These are phyloP conservation scores for Peromyscus aztecus DNA, from an alignment of 2,797 vertebrate species.

Conservation along the genomic window DNA sequence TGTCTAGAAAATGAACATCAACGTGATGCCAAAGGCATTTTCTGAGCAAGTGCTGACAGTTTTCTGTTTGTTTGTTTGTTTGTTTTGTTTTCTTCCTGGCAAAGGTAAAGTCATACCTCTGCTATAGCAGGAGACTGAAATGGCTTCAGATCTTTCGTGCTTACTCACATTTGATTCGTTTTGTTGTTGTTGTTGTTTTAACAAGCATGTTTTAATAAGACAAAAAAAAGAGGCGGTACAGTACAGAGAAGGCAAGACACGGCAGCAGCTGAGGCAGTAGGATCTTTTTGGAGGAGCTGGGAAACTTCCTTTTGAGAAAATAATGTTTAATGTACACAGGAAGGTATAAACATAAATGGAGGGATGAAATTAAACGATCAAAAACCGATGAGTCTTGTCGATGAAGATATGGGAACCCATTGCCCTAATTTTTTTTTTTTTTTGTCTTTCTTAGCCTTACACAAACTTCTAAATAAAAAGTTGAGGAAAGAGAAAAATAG, in stretches of 20 bases:
- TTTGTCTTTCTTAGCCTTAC: slow-evolving; percentile 10
- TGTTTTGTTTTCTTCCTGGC: no score
- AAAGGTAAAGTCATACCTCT: slow-evolving; percentile 17
- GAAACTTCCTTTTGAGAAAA: slow-evolving; percentile 33
- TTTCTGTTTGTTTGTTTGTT: neutral
- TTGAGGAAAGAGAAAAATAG: neutral
- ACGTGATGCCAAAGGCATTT: slow-evolving; percentile 66
- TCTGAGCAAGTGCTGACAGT: slow-evolving; percentile 34
- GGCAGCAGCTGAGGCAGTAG: neutral
- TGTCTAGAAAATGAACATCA: slow-evolving; percentile 55
- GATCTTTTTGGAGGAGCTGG: neutral
- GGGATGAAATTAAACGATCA: neutral
- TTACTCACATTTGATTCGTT: neutral
- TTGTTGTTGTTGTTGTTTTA: no score
- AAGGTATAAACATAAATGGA: neutral
- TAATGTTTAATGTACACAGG: neutral
- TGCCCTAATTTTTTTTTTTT: neutral
- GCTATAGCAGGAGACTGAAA: slow-evolving; percentile 8
- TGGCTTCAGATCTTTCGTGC: neutral
- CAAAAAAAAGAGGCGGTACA: neutral
- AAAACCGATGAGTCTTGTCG: neutral
- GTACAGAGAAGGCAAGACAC: neutral
- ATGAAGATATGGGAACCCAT: neutral
- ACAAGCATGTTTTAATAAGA: neutral
- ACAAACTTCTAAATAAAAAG: slow-evolving; percentile 53